Conservation (phyloP, 2,888 invertebrate genomes). For the Meteorus cinctellus region DNA sequence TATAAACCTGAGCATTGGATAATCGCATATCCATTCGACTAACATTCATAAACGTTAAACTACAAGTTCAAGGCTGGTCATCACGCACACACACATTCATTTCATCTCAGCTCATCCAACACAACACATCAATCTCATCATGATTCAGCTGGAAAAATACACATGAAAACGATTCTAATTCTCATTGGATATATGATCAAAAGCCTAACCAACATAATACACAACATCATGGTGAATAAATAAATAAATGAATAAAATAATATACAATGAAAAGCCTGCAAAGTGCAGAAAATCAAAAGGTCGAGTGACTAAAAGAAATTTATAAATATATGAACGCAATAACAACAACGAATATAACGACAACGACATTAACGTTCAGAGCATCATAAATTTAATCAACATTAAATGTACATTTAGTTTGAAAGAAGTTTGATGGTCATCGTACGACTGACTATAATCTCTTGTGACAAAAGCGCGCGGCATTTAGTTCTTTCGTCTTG, state of each 20-base stretch:
- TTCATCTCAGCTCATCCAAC: neutral
- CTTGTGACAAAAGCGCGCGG: slow-evolving; percentile 50
- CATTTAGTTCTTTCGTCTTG: slow-evolving; percentile 25
- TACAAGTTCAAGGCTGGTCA: slow-evolving; percentile 41
- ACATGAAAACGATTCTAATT: slow-evolving; percentile 6
- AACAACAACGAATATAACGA: slow-evolving; percentile 13
- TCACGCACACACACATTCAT: neutral
- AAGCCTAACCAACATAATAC: neutral
- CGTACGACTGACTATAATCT: slow-evolving; percentile 52
- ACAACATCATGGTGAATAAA: slow-evolving; percentile 6
- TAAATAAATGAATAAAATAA: slow-evolving; percentile 1
- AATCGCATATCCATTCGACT: neutral
- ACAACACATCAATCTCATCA: slow-evolving; percentile 10
- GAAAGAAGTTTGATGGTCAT: slow-evolving; percentile 51
- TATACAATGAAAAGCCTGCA: slow-evolving; percentile 5
- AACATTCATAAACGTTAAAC: neutral
- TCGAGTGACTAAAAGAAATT: slow-evolving; percentile 24
- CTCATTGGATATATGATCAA: neutral
- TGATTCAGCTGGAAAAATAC: slow-evolving; percentile 21
- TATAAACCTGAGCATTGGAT: neutral
- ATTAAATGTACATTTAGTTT: slow-evolving; percentile 55
- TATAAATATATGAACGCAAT: slow-evolving; percentile 41
- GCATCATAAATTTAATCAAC: slow-evolving; percentile 56
- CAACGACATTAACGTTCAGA: slow-evolving; percentile 36
- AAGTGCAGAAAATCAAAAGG: neutral